phyloP scores from a whole-genome alignment of 2,797 vertebrate species.

The Picus viridis region DNA sequence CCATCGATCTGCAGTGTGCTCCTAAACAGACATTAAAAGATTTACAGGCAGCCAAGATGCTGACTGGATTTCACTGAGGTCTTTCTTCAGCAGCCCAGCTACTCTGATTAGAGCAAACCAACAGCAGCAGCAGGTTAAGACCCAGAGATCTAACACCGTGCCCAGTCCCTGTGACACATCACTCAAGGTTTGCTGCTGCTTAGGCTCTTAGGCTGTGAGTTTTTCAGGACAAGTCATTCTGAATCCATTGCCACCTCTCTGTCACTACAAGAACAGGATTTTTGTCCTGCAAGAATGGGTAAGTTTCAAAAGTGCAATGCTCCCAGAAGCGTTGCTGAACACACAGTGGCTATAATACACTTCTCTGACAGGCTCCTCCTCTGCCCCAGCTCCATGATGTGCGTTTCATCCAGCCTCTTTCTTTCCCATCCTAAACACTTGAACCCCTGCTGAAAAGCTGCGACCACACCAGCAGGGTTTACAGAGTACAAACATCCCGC shows the following conservation, averaged over 20 bases:
- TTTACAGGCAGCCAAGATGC: background rate
- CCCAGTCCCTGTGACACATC: background rate
- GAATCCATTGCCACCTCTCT: background rate
- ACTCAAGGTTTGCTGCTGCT: background rate
- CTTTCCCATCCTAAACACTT: background rate
- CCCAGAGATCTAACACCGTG: background rate
- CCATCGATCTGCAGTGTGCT: slow-evolving; percentile 90
- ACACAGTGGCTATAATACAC: too few relatives aligned
- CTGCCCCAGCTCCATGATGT: background rate
- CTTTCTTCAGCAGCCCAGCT: background rate
- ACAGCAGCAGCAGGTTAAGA: background rate
- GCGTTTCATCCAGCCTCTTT: background rate
- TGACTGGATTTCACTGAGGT: background rate
- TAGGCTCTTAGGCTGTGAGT: background rate
- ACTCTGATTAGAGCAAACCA: background rate
- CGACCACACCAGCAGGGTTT: background rate
- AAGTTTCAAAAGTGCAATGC: background rate
- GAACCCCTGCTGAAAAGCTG: background rate
- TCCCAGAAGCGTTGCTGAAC: background rate
- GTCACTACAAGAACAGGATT: background rate
- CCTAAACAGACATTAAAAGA: slow-evolving; percentile 73
- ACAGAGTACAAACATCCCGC: background rate
- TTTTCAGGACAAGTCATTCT: background rate
- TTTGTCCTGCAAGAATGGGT: background rate
- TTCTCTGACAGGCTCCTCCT: background rate